Evolutionary conservation across 2,888 invertebrate species (phyloP).

Genomic region (Blera fallax): DNA sequence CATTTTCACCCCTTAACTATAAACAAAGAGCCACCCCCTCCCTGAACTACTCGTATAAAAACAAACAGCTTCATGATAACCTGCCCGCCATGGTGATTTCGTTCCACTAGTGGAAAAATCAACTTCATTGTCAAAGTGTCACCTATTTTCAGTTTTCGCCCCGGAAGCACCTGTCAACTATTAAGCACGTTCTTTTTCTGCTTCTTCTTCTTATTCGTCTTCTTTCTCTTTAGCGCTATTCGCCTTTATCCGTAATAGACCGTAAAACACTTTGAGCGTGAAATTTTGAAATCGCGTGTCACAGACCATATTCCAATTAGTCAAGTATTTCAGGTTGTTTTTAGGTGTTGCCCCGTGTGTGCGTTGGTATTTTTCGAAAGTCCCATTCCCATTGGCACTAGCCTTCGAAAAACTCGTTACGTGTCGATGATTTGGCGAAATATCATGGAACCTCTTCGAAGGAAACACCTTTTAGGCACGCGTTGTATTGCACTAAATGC

Average conservation of each 20-base stretch:
- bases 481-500: conserved; percentile 61
- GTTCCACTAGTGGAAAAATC: conserved; percentile 7
- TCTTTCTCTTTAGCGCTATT: not conserved
- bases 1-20: too few relatives aligned
- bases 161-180: conserved; percentile 65
- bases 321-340: conserved; percentile 59
- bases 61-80: not conserved
- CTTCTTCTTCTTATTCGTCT: conserved; percentile 24
- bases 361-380: conserved; percentile 25
- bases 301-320: conserved; percentile 69
- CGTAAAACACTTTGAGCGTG: conserved; percentile 60
- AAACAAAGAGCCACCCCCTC: too few relatives aligned
- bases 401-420: conserved; percentile 47
- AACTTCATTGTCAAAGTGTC: conserved; percentile 57
- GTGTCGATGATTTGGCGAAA: conserved; percentile 69
- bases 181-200: conserved; percentile 55
- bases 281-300: conserved; percentile 69
- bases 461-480: conserved; percentile 70
- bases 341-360: conserved; percentile 51
- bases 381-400: not conserved
- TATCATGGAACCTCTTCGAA: conserved; percentile 35
- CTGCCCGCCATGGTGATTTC: not conserved
- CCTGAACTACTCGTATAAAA: too few relatives aligned
- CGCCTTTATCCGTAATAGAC: conserved; percentile 46
- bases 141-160: conserved; percentile 36